These are phyloP conservation scores for Siniperca chuatsi DNA, from an alignment of 2,113 vertebrate species.

Conservation along the genomic window DNA sequence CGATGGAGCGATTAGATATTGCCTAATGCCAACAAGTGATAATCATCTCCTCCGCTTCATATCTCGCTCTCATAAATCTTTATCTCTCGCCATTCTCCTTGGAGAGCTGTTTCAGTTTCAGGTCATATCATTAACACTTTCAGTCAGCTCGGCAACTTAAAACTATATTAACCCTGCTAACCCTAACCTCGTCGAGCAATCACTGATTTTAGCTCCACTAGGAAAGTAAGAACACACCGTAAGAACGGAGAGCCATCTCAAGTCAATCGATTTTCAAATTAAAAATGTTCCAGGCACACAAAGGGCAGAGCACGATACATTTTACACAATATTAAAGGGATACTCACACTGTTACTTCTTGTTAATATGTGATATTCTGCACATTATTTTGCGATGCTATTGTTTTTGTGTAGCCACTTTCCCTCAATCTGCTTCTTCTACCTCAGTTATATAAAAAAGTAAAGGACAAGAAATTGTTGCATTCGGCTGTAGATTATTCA, in stretches of 20 bases:
- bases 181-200: conserved; percentile 15
- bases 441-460: no score
- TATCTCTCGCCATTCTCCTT: conserved; percentile 13
- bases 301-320: neutral
- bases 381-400: no score
- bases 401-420: no score
- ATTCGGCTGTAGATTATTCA: no score
- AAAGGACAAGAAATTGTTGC: no score
- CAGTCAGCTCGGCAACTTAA: conserved; percentile 11
- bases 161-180: conserved; percentile 52
- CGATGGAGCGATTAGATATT: conserved; percentile 60
- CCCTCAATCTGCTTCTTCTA: no score
- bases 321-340: neutral
- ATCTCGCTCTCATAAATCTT: conserved; percentile 35
- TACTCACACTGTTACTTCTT: no score
- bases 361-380: no score
- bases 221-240: neutral
- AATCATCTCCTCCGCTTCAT: conserved; percentile 52
- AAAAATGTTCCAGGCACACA: neutral
- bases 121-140: conserved; percentile 65
- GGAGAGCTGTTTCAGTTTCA: conserved; percentile 48
- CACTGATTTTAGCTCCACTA: neutral
- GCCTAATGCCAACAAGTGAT: conserved; percentile 56
- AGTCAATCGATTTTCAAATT: neutral
- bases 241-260: neutral